These are phyloP conservation scores for Myripristis murdjan DNA, from an alignment of 2,797 vertebrate species.

Conservation along the genomic window DNA sequence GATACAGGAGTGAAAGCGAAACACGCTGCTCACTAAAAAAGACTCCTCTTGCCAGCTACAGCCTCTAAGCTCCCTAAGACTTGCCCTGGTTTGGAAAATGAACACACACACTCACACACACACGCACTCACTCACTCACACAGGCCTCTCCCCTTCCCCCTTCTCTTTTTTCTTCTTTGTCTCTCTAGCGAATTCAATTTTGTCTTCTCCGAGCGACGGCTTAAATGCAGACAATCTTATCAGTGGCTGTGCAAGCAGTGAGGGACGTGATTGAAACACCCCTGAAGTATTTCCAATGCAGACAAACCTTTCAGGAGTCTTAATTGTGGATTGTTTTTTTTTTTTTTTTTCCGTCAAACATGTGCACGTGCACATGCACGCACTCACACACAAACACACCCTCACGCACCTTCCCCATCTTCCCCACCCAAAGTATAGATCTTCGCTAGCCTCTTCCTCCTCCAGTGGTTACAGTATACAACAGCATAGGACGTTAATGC, in stretches of 20 bases:
- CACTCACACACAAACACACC: conserved; percentile 32
- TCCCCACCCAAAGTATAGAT: conserved; percentile 41
- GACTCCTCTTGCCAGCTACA: conserved; percentile 69
- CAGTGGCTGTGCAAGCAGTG: conserved; percentile 85
- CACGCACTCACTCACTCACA: too few species aligned
- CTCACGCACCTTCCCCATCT: conserved; percentile 49
- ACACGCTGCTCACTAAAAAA: conserved; percentile 53
- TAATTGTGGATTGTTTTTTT: conserved; percentile 76
- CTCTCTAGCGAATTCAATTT: conserved; percentile 88
- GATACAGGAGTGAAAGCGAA: conserved; percentile 72
- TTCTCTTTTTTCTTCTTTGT: conserved; percentile 80
- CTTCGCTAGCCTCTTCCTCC: conserved; percentile 48
- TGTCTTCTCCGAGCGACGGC: conserved; percentile 83
- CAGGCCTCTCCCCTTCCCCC: conserved; percentile 60
- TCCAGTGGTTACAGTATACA: conserved; percentile 41
- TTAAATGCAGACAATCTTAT: conserved; percentile 88
- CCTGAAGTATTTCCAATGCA: conserved; percentile 85
- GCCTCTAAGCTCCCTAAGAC: conserved; percentile 79
- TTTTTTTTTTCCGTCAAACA: conserved; percentile 50
- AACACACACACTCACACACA: conserved; percentile 54
- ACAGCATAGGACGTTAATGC: conserved; percentile 55
- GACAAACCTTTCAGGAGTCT: conserved; percentile 85
- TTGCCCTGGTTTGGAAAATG: conserved; percentile 76
- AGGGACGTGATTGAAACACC: conserved; percentile 83
- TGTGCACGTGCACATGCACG: conserved; percentile 54